A percentile compares a stretch with the other conserved stretches of the same genome.
phyloP scores from a whole-genome alignment of 2,888 invertebrate genomes.

The Eupithecia pulchellata region DNA sequence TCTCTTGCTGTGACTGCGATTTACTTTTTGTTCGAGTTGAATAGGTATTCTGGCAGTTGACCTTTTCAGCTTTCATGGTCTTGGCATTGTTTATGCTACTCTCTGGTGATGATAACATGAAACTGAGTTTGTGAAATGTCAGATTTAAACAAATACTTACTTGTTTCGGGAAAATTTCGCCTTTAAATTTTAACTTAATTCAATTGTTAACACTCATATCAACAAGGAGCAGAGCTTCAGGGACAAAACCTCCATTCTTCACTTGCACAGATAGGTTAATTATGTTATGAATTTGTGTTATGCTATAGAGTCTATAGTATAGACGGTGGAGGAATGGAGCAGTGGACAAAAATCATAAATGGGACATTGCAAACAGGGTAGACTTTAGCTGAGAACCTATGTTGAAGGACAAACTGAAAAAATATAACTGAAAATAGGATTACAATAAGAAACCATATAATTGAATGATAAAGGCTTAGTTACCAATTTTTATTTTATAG shows the following conservation, averaged over 20 bases:
- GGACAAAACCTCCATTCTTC: background rate
- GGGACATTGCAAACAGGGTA: no score
- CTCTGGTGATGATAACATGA: background rate
- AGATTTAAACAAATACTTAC: background rate
- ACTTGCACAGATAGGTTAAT: background rate
- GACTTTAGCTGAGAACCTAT: no score
- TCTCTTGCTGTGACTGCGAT: conserved; percentile 25
- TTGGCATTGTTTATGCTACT: conserved; percentile 16
- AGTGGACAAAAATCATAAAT: no score
- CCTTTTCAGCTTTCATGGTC: conserved; percentile 26
- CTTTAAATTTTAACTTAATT: background rate
- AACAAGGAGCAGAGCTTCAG: background rate
- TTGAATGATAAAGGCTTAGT: no score
- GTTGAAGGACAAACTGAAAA: no score
- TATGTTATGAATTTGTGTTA: background rate
- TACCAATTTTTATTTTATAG: no score
- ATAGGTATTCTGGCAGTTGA: conserved; percentile 21
- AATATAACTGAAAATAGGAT: no score
- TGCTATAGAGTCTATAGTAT: no score
- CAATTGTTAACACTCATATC: background rate
- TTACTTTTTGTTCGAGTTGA: conserved; percentile 25
- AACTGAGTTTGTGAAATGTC: background rate
- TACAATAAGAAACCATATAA: no score
- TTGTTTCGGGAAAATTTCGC: background rate
- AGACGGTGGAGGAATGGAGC: no score